Conservation (phyloP, 2,797 vertebrate genomes). For the Coluber constrictor region DNA sequence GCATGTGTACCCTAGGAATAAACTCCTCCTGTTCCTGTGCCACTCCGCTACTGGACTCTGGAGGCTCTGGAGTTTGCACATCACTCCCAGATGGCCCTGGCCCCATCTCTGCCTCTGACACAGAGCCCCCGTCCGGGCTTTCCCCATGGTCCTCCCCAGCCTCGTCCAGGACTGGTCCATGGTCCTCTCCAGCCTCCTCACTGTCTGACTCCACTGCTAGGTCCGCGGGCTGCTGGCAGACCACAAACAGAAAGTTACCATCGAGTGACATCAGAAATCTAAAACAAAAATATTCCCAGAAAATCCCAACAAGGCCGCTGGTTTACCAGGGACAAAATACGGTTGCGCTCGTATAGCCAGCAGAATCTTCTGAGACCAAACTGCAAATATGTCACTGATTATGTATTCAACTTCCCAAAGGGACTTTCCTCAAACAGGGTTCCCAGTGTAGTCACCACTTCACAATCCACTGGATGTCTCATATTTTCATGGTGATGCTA, state of each 20-base stretch:
- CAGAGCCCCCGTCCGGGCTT: too few species aligned
- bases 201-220: too few species aligned
- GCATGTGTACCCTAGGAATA: too few species aligned
- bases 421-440: constrained; percentile 41
- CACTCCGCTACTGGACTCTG: too few species aligned
- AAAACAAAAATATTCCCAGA: background rate
- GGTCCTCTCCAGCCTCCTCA: too few species aligned
- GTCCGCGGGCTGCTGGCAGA: too few species aligned
- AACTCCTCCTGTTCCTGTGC: too few species aligned
- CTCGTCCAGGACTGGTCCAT: too few species aligned
- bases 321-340: background rate
- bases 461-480: constrained; percentile 26
- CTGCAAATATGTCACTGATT: background rate
- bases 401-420: constrained; percentile 4
- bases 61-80: too few species aligned
- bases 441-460: constrained; percentile 51
- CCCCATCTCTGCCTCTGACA: too few species aligned
- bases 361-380: background rate
- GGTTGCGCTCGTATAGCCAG: background rate
- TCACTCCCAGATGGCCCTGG: too few species aligned
- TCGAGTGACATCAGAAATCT: background rate
- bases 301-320: background rate
- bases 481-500: constrained; percentile 73
- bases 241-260: background rate
- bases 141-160: too few species aligned